phyloP scores from a whole-genome alignment of 2,888 invertebrate genomes.

The Phytoseiulus persimilis region DNA sequence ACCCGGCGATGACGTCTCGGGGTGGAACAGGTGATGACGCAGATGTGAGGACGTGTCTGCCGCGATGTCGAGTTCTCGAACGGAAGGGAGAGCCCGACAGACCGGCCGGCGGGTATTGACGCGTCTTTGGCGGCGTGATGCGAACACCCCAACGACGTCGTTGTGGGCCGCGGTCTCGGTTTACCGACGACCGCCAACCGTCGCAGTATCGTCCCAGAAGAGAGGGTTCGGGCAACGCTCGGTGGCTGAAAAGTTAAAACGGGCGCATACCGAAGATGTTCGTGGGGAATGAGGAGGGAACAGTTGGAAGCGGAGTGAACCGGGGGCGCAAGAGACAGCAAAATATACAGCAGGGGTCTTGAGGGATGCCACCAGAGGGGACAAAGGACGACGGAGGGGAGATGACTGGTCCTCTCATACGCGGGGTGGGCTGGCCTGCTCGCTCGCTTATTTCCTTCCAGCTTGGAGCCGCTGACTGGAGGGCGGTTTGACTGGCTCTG shows the following conservation, averaged over 20 bases:
- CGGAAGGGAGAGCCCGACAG: background rate
- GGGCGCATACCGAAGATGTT: too few species aligned
- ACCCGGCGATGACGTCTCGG: background rate
- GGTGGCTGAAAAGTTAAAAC: too few species aligned
- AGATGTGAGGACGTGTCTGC: background rate
- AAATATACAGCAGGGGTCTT: background rate
- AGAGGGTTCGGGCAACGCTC: too few species aligned
- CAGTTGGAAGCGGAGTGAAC: background rate
- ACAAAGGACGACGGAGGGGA: background rate
- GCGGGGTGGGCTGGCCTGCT: background rate
- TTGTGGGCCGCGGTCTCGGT: background rate
- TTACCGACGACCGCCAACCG: too few species aligned
- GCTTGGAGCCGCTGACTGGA: background rate
- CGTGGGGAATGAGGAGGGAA: too few species aligned
- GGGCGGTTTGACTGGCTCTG: background rate
- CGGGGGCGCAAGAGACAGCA: background rate
- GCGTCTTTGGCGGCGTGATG: background rate
- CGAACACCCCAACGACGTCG: background rate
- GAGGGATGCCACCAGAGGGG: background rate
- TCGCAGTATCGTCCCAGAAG: too few species aligned
- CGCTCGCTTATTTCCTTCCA: background rate
- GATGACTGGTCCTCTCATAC: background rate
- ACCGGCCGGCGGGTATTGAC: too few species aligned
- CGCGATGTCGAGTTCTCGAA: background rate
- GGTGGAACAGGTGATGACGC: background rate